Evolutionary conservation across 2,888 invertebrate species (phyloP).

Genomic region (Leuctra nigra): DNA sequence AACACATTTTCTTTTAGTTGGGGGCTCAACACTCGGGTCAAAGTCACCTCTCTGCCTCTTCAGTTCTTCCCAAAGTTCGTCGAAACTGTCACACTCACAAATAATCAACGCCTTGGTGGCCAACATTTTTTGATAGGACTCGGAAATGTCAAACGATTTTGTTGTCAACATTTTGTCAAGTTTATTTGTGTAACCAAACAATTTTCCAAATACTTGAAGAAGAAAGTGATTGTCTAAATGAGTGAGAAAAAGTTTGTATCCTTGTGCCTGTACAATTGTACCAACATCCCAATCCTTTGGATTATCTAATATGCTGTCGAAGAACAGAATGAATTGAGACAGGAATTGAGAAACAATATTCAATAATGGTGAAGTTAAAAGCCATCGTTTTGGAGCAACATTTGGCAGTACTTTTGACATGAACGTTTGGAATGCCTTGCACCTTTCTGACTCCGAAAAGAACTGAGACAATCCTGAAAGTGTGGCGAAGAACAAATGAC

Average conservation of each 20-base stretch:
- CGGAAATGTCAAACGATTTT: background rate
- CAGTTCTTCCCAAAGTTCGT: too few species aligned
- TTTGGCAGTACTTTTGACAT: background rate
- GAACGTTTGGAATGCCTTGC: background rate
- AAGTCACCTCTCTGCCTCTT: too few species aligned
- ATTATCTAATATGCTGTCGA: background rate
- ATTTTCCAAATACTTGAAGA: background rate
- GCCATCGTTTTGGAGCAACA: background rate
- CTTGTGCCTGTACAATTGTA: background rate
- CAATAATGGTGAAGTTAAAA: background rate
- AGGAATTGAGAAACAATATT: background rate
- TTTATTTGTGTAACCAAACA: background rate
- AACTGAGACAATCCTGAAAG: background rate
- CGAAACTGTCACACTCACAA: too few species aligned
- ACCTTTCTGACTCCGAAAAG: conserved; percentile 5
- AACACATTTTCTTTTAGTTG: too few species aligned
- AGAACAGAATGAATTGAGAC: background rate
- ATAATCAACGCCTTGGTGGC: too few species aligned
- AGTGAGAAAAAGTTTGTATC: background rate
- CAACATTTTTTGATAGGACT: too few species aligned
- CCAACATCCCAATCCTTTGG: background rate
- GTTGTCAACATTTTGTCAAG: background rate
- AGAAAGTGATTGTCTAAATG: background rate
- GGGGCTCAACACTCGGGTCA: too few species aligned
- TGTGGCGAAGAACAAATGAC: background rate